These are phyloP conservation scores for Campoplex capitator DNA, from an alignment of 2,888 invertebrate species.

Conservation along the genomic window DNA sequence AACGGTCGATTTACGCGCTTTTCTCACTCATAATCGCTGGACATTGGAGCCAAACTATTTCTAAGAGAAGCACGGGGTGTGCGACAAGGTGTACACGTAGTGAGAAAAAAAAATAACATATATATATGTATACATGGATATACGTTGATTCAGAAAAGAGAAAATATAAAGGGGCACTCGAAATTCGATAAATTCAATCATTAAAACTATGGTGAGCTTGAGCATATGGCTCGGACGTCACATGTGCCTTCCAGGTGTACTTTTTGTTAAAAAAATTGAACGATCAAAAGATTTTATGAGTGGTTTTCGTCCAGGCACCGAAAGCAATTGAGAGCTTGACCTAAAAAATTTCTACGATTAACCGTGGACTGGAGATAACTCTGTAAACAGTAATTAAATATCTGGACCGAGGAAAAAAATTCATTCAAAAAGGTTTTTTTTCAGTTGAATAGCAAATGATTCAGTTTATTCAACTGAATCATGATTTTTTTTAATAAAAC, in stretches of 20 bases:
- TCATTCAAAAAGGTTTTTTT: too few relatives aligned
- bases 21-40: constrained; percentile 36
- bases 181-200: constrained; percentile 32
- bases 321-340: neutral
- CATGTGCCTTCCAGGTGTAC: constrained; percentile 14
- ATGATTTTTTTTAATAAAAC: too few relatives aligned
- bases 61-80: constrained; percentile 18
- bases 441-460: too few relatives aligned
- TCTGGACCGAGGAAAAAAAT: too few relatives aligned
- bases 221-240: neutral
- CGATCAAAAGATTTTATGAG: neutral
- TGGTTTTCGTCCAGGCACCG: neutral
- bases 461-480: too few relatives aligned
- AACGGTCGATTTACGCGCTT: constrained; percentile 65
- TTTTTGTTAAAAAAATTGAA: constrained; percentile 1
- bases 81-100: constrained; percentile 33
- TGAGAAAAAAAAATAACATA: constrained; percentile 13
- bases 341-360: neutral
- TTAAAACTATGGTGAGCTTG: constrained; percentile 21
- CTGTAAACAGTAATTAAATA: neutral
- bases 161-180: constrained; percentile 27
- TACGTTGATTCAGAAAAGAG: constrained; percentile 13
- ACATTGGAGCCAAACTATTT: constrained; percentile 22
- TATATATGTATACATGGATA: neutral
- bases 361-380: neutral